Base-by-base conservation (phyloP, 2,888 invertebrate species). In the Lasioglossum lativentre region DNA sequence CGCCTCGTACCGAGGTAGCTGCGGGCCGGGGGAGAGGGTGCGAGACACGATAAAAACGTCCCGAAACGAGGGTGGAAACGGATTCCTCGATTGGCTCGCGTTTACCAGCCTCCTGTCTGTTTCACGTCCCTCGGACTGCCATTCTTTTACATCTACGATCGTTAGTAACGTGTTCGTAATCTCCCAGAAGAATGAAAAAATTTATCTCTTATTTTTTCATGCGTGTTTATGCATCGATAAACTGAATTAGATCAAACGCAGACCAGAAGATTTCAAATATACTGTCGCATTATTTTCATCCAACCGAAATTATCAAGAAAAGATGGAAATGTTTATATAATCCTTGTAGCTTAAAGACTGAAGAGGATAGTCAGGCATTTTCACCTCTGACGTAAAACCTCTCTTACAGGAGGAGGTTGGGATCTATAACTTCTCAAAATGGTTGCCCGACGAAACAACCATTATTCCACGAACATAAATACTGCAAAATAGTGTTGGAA, bases 1-100 rank as follows among this genome's bases (percentile, higher is more conserved):
- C 90, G 90, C 90, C 90, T 91, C 88, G 86, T 72, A 80, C 85
- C 85, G 86, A 83, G 84, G 6, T 8, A 82, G 85, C 16, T 8
- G 34, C 0, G 1, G 66, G 34, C 34, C 30, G 19, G 66, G 79
- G 73, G 75, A 79, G 74, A 81, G 82, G 79, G 80, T 77, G 78
- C 79, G 85, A 79, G 89, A 81, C 83, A 82, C 56, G 87, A 81
- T 83, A 82, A 82, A 79, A 78, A 30, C 59, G 82, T 19, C 34
- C 52, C 8, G 82, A 34, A 42, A 23, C 45, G 66, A 68, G 77
- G 72, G 47, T 76, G 71, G 63, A 75, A 87, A 89, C 81, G 86
- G 76, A 85, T 82, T 75, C 86, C 80, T 78, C 71, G 76, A 66
- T 68, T 83, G 42, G 70, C 47, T 74, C 78, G n/a, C 42, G 63